Evolutionary conservation across 1,140 invertebrate species (phyloP).

Genomic region (Aporrectodea caliginosa): DNA sequence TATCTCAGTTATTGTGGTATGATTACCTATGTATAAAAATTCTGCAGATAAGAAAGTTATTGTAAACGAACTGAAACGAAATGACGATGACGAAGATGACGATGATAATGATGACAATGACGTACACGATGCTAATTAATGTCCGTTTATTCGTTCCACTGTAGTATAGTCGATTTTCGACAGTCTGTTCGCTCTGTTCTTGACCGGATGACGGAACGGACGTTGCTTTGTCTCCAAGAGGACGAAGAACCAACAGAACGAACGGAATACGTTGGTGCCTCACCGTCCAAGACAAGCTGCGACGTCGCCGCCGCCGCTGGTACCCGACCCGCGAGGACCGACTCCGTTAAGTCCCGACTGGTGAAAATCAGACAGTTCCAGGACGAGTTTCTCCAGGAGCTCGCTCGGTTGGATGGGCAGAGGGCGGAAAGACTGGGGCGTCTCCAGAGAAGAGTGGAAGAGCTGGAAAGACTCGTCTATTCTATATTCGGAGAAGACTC

Average conservation of each 20-base stretch:
- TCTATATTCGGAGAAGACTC: not conserved
- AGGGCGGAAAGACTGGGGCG: not conserved
- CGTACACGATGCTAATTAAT: too few relatives aligned
- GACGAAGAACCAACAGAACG: not conserved
- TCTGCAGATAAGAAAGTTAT: too few relatives aligned
- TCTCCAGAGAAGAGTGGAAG: not conserved
- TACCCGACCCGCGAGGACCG: not conserved
- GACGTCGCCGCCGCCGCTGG: not conserved
- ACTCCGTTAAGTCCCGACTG: not conserved
- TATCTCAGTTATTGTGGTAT: too few relatives aligned
- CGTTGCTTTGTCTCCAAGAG: not conserved
- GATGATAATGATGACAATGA: too few relatives aligned
- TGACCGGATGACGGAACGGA: not conserved
- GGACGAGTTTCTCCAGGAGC: not conserved
- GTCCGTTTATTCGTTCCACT: not conserved
- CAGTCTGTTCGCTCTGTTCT: not conserved
- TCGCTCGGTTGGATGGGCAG: not conserved
- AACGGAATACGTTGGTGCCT: not conserved
- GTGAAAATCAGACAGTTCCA: not conserved
- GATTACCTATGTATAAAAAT: too few relatives aligned
- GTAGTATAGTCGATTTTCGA: not conserved
- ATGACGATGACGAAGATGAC: too few relatives aligned
- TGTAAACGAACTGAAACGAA: too few relatives aligned
- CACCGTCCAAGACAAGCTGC: not conserved
- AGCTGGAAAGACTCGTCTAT: not conserved